phyloP scores from a whole-genome alignment of 2,113 vertebrate genomes.

The Donacobius atricapilla region DNA sequence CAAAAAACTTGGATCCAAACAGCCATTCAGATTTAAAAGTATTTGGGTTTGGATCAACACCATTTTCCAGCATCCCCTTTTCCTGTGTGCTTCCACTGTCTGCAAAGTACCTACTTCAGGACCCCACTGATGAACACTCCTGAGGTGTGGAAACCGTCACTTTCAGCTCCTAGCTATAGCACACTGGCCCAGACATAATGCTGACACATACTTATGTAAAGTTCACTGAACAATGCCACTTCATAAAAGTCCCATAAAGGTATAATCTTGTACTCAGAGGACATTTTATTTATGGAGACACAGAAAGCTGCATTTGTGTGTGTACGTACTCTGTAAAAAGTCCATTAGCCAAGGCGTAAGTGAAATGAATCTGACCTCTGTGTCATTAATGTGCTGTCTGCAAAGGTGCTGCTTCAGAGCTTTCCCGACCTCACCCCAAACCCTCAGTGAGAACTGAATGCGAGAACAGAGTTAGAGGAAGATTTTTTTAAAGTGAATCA shows the following conservation, averaged over 20 bases:
- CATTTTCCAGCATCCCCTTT: neutral
- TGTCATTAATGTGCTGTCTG: conserved; percentile 57
- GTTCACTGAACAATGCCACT: conserved; percentile 27
- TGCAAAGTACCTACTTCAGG: neutral
- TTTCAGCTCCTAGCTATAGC: neutral
- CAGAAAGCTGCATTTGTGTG: conserved; percentile 11
- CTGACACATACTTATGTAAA: neutral
- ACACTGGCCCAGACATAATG: neutral
- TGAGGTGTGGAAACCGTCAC: neutral
- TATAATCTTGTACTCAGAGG: neutral
- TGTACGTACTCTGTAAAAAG: conserved; percentile 65
- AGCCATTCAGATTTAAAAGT: neutral
- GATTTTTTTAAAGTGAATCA: conserved; percentile 46
- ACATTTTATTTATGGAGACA: conserved; percentile 39
- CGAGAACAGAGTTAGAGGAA: neutral
- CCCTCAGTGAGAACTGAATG: conserved; percentile 36
- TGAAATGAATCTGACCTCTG: conserved; percentile 64
- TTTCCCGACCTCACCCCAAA: conserved; percentile 60
- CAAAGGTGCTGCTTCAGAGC: conserved; percentile 49
- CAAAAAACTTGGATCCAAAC: neutral
- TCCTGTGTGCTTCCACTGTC: neutral
- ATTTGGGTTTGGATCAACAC: neutral
- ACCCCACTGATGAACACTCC: neutral
- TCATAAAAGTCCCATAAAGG: conserved; percentile 49
- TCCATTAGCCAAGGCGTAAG: conserved; percentile 70